These are phyloP conservation scores for Vesta saturnalis DNA, from an alignment of 2,888 invertebrate species.

Conservation along the genomic window DNA sequence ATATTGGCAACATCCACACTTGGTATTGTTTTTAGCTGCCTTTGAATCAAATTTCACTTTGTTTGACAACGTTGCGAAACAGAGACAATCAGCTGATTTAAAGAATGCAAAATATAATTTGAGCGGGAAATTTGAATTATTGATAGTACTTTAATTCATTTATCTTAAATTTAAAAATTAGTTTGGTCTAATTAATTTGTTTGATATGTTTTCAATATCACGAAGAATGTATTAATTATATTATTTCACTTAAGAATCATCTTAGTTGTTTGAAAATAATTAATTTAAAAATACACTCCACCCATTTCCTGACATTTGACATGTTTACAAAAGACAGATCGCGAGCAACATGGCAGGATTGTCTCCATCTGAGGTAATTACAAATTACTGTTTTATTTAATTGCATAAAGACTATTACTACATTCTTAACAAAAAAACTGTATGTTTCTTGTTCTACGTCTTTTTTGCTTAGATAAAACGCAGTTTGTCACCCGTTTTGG, in stretches of 20 bases:
- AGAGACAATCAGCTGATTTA: not conserved
- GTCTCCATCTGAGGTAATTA: slow-evolving; percentile 76
- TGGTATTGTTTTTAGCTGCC: no score
- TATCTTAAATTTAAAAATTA: no score
- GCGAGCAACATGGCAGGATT: slow-evolving; percentile 75
- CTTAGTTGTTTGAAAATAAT: not conserved
- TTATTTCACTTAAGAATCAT: no score
- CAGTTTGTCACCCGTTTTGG: not conserved
- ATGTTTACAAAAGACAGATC: slow-evolving; percentile 40
- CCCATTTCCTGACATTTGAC: slow-evolving; percentile 44
- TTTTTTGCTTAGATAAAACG: not conserved
- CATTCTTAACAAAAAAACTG: no score
- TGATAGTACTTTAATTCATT: no score
- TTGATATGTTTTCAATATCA: no score
- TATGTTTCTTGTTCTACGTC: no score
- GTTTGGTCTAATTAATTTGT: no score
- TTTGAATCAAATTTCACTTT: no score
- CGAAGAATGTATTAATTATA: no score
- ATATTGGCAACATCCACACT: no score
- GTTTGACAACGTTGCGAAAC: not conserved
- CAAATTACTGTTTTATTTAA: not conserved
- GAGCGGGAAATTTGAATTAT: not conserved
- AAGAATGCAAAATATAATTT: not conserved
- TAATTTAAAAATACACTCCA: slow-evolving; percentile 17
- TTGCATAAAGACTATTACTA: no score